Evolutionary conservation across 2,113 vertebrate species (phyloP), one percentile per base, ranked within the genome.

Genomic region (Mormyrus iriodes): DNA sequence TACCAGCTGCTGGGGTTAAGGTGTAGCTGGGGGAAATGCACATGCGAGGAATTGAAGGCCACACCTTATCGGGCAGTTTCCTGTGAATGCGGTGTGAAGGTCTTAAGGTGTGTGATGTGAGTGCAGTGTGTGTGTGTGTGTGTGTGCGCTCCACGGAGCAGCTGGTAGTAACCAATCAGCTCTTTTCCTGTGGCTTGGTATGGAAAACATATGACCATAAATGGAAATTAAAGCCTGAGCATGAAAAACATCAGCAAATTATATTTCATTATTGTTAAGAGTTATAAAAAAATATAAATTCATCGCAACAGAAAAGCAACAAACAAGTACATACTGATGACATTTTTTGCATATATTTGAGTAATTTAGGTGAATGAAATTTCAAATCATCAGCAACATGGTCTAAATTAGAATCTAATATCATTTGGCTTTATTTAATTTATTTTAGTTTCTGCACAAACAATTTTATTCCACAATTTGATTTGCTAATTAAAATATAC

Each of bases 401-500:
- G 19, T 82, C 76, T 82, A 24, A 82, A 82, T 82, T 82, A 82
- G 19, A 39, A 82, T 24, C 31, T 44, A 82, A 82, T 82, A 44
- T 82, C 76, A 82, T 35, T 44, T 82, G 15, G 76, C 42, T 44
- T 39, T 44, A 82, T 82, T 82, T 44, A 39, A 82, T 42, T 82
- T 44, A 69, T 44, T 82, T 82, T 44, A 39, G 31, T 82, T 82
- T 82, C 15, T 2, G 19, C 42, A 44, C 76, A 82, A 82, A 82
- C 76, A 82, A 44, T 82, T 44, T 44, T 39, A 82, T 82, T 82
- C 76, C 7, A 3, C 42, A 84, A 48, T 84, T 39, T 48, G 19
- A 84, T 44, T 48, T 84, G 82, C 82, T 84, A 84, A 48, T 84
- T 84, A 48, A 84, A 24, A 84, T 48, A n/a, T 84, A 44, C 82